Conservation (phyloP, 2,113 vertebrate genomes). For the Pantherophis guttatus region DNA sequence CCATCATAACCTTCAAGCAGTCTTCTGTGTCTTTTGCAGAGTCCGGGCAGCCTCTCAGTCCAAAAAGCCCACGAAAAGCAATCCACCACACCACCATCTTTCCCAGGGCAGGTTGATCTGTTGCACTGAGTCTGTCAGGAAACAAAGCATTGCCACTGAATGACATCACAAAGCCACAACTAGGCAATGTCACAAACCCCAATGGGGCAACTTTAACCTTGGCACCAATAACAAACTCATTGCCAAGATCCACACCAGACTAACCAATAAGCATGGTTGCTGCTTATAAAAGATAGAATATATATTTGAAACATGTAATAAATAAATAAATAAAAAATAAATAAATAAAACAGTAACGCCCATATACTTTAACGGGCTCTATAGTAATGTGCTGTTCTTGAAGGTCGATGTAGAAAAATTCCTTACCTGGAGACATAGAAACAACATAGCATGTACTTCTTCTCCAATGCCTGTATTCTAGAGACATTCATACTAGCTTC, state of each 20-base stretch:
- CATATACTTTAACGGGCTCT: not conserved
- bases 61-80: not conserved
- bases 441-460: not conserved
- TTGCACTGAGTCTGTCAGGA: not conserved
- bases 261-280: not conserved
- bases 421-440: not conserved
- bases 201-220: not conserved
- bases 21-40: not conserved
- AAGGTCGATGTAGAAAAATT: not conserved
- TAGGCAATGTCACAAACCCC: not conserved
- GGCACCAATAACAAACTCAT: not conserved
- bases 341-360: not conserved
- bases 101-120: not conserved
- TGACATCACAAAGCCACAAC: not conserved
- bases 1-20: not conserved
- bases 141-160: not conserved
- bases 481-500: not conserved
- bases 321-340: no score
- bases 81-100: not conserved
- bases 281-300: not conserved
- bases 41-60: not conserved
- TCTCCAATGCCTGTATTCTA: not conserved
- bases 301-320: no score
- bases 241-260: not conserved
- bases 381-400: not conserved